phyloP scores from a whole-genome alignment of 2,797 vertebrate species.

The Notamacropus eugenii region DNA sequence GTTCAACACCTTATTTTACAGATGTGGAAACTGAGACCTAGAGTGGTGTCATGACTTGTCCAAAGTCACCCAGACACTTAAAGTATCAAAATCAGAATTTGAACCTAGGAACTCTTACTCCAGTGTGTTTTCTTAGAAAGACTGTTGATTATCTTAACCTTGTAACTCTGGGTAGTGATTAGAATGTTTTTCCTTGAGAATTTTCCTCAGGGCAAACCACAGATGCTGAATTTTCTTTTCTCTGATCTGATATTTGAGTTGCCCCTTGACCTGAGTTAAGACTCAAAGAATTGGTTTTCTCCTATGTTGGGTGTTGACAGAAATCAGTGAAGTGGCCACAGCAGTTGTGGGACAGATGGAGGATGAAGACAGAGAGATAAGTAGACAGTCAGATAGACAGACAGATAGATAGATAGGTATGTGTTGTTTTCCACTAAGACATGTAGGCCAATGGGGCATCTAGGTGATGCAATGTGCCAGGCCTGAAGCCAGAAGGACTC shows the following conservation, averaged over 20 bases:
- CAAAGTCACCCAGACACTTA: background rate
- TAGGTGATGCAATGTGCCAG: background rate
- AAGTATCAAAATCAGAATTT: background rate
- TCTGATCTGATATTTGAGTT: conserved; percentile 36
- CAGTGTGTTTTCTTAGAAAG: conserved; percentile 65
- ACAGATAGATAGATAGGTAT: background rate
- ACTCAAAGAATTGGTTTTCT: conserved; percentile 56
- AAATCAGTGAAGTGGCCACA: conserved; percentile 21
- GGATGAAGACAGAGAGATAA: background rate
- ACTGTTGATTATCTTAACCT: conserved; percentile 72
- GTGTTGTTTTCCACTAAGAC: background rate
- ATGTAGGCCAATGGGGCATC: background rate
- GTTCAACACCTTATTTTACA: background rate
- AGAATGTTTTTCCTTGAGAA: conserved; percentile 34
- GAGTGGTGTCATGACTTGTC: background rate
- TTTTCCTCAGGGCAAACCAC: conserved; percentile 41
- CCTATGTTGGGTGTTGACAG: conserved; percentile 40
- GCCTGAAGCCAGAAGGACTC: background rate
- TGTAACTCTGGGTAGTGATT: conserved; percentile 60
- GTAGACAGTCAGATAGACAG: no score
- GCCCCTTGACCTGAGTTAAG: conserved; percentile 47
- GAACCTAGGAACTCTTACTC: background rate
- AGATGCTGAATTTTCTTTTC: conserved; percentile 45
- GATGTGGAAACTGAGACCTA: background rate
- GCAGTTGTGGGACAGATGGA: background rate